phyloP scores from a whole-genome alignment of 1,140 invertebrate species.

The Meloidogyne exigua region DNA sequence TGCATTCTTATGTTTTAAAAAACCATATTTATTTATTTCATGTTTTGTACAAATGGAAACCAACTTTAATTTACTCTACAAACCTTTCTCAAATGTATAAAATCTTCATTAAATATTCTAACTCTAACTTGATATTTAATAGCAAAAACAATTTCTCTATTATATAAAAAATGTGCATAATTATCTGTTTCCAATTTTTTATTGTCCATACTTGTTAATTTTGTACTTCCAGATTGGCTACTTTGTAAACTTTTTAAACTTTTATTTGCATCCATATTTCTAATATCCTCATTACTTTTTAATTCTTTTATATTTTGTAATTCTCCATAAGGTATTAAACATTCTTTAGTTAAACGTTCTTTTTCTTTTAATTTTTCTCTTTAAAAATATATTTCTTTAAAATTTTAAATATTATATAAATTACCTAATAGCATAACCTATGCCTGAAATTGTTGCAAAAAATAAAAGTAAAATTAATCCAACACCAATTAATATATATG shows the following conservation, averaged over 20 bases:
- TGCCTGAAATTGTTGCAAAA: constrained; percentile 14
- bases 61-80: too few relatives aligned
- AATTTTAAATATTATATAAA: not conserved
- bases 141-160: constrained; percentile 43
- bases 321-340: constrained; percentile 38
- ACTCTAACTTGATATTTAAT: constrained; percentile 33
- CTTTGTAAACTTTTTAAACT: constrained; percentile 51
- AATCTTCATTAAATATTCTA: constrained; percentile 35
- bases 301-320: constrained; percentile 20
- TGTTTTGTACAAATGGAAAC: too few relatives aligned
- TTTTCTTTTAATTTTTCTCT: constrained; percentile 42
- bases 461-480: constrained; percentile 29
- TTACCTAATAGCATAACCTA: constrained; percentile 31
- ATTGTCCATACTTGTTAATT: constrained; percentile 38
- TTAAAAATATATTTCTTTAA: constrained; percentile 3
- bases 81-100: constrained; percentile 38
- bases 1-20: too few relatives aligned
- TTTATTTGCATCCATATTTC: constrained; percentile 31
- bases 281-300: constrained; percentile 5
- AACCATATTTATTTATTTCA: too few relatives aligned
- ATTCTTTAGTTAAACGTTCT: constrained; percentile 34
- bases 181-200: constrained; percentile 46
- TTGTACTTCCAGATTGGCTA: constrained; percentile 29
- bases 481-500: constrained; percentile 34
- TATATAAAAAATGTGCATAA: constrained; percentile 51